A percentile compares a stretch with the other conserved stretches of the same genome.
Evolutionary conservation across 2,888 invertebrate genomes (phyloP).

Genomic region (Desoria tigrina): DNA sequence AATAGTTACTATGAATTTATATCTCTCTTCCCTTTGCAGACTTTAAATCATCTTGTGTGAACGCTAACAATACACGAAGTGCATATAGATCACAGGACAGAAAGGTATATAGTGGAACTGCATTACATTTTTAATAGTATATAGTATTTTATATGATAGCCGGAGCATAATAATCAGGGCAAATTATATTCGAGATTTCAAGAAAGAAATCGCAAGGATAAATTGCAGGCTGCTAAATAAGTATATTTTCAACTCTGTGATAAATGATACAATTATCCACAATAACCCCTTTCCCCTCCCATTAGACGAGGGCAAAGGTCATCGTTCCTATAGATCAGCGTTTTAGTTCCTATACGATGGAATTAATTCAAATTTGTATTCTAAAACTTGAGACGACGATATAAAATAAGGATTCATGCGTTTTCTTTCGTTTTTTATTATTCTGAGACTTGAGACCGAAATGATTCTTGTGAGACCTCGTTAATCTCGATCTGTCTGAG

Average conservation of each 20-base stretch:
- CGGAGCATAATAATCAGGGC: no score
- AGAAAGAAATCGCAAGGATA: conserved; percentile 1
- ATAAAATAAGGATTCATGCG: background rate
- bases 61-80: no score
- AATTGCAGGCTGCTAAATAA: no score
- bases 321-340: conserved; percentile 6
- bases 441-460: background rate
- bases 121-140: no score
- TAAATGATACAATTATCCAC: conserved; percentile 6
- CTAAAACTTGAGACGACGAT: background rate
- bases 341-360: no score
- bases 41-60: no score
- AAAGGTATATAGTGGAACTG: no score
- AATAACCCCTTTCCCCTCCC: background rate
- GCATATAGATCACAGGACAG: no score
- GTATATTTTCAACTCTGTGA: no score
- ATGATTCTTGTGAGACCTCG: conserved; percentile 8
- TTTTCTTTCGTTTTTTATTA: background rate
- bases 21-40: no score
- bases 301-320: conserved; percentile 17
- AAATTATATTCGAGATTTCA: background rate
- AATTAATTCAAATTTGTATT: background rate
- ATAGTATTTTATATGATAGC: no score
- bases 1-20: no score
- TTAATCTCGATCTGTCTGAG: conserved; percentile 16